phyloP scores from a whole-genome alignment of 2,797 vertebrate species.

The Craterocephalus amniculus region DNA sequence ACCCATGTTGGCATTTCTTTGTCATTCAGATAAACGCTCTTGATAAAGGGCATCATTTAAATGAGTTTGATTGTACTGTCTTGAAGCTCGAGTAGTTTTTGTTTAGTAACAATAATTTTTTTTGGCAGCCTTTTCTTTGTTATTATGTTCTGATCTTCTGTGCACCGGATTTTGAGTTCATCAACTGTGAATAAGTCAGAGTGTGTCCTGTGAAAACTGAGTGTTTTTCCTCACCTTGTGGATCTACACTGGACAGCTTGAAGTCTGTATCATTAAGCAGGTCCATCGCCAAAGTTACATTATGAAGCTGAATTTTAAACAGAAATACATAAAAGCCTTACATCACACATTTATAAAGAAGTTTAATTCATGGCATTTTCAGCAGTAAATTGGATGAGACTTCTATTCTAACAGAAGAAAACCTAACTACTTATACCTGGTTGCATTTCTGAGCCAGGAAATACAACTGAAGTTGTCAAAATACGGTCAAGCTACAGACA shows the following conservation, averaged over 20 bases:
- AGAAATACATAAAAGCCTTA: slow-evolving; percentile 4
- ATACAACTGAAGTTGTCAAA: not conserved
- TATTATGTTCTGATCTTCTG: slow-evolving; percentile 7
- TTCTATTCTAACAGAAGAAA: not conserved
- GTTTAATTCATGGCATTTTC: not conserved
- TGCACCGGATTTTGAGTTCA: slow-evolving; percentile 21
- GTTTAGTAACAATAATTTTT: slow-evolving; percentile 27
- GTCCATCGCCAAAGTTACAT: slow-evolving; percentile 89
- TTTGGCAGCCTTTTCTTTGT: not conserved
- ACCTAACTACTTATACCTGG: not conserved
- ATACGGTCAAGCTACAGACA: not conserved
- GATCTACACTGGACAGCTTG: slow-evolving; percentile 77
- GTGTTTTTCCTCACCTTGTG: slow-evolving; percentile 84
- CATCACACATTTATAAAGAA: slow-evolving; percentile 5
- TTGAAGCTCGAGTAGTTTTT: slow-evolving; percentile 14
- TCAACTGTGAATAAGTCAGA: not conserved
- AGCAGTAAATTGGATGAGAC: not conserved
- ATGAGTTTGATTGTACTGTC: slow-evolving; percentile 42
- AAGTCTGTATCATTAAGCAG: slow-evolving; percentile 84
- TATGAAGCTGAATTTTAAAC: slow-evolving; percentile 86
- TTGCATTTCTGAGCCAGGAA: not conserved
- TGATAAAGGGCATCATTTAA: slow-evolving; percentile 38
- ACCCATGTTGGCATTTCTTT: slow-evolving; percentile 38
- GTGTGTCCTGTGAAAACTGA: not conserved
- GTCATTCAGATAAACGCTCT: slow-evolving; percentile 49